Evolutionary conservation across 2,797 vertebrate genomes (phyloP).

Genomic region (Sebastes elongatus): DNA sequence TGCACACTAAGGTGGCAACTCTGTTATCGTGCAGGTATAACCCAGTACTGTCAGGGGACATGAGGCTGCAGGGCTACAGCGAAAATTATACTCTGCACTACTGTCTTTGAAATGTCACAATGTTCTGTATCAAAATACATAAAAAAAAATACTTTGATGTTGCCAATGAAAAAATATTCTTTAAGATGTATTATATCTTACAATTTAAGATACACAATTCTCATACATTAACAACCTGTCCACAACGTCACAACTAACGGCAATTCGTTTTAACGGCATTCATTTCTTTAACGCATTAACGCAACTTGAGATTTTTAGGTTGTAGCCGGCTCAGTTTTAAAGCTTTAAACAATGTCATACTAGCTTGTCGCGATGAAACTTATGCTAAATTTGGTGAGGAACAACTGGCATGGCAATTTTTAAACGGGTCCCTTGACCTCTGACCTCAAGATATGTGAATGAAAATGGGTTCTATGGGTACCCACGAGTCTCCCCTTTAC

Average conservation of each 20-base stretch:
- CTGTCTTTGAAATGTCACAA: not conserved
- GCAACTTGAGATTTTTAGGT: too few species aligned
- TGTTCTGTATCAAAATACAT: not conserved
- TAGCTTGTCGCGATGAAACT: too few species aligned
- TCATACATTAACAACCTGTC: not conserved
- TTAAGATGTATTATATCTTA: not conserved
- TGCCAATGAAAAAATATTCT: not conserved
- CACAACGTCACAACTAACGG: not conserved
- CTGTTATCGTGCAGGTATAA: constrained; percentile 9
- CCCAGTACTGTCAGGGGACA: not conserved
- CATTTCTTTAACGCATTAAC: too few species aligned
- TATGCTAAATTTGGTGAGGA: too few species aligned
- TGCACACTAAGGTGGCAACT: constrained; percentile 4
- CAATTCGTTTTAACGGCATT: too few species aligned
- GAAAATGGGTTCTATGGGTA: too few species aligned
- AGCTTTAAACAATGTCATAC: too few species aligned
- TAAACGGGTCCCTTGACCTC: too few species aligned
- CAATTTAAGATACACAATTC: not conserved
- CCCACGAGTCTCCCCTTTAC: too few species aligned
- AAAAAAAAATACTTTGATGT: not conserved
- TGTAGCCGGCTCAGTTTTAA: too few species aligned
- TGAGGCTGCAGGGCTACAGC: not conserved
- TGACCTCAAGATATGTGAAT: too few species aligned
- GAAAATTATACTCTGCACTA: not conserved
- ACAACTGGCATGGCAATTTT: too few species aligned